A percentile compares a stretch with the other conserved stretches of the same genome.
phyloP scores from a whole-genome alignment of 2,113 vertebrate species.

The Petroica traversi region DNA sequence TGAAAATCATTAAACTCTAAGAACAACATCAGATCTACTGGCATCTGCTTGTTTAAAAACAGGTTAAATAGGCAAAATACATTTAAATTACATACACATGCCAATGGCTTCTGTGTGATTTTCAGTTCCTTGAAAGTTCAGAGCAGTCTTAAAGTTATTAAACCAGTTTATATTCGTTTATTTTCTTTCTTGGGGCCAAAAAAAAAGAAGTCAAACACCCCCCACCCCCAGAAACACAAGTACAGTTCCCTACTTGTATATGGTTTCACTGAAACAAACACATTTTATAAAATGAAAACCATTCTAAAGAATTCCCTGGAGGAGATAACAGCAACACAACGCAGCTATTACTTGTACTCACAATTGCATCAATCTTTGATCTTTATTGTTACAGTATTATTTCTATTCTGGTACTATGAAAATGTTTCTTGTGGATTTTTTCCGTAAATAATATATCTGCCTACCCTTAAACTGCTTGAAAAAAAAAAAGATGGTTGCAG shows the following conservation, averaged over 20 bases:
- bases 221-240: not conserved
- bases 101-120: not conserved
- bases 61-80: not conserved
- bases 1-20: not conserved
- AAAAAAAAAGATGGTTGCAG: slow-evolving; percentile 13
- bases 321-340: slow-evolving; percentile 34
- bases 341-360: slow-evolving; percentile 60
- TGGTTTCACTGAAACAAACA: slow-evolving; percentile 35
- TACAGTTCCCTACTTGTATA: not conserved
- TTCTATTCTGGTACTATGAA: slow-evolving; percentile 62
- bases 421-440: slow-evolving; percentile 54
- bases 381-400: slow-evolving; percentile 65
- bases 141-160: not conserved
- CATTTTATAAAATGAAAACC: slow-evolving; percentile 66
- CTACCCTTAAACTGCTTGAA: slow-evolving; percentile 6
- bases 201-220: not conserved
- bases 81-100: not conserved
- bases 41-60: not conserved
- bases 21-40: not conserved
- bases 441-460: slow-evolving; percentile 53
- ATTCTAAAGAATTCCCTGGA: slow-evolving; percentile 59
- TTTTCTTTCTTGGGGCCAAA: not conserved
- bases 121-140: not conserved
- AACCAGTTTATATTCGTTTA: not conserved
- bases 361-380: slow-evolving; percentile 70